Percentiles rank a stretch among this genome's conserved stretches.
Conservation (phyloP, 1,140 invertebrate genomes). For the Drosophila lowei region DNA sequence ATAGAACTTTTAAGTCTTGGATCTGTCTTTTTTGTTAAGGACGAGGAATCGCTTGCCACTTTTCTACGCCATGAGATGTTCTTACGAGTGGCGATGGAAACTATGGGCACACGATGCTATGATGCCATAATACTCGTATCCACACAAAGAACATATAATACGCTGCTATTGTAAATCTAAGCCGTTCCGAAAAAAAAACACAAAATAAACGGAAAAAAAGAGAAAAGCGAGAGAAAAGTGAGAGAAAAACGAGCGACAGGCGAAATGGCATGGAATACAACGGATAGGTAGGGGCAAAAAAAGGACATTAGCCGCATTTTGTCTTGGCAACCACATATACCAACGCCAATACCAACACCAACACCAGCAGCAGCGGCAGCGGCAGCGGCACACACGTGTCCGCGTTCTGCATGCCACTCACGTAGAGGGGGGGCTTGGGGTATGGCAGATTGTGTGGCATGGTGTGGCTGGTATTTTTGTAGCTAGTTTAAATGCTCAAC, state of each 20-base stretch:
- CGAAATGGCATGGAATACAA: slow-evolving; percentile 15
- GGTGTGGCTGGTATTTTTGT: slow-evolving; percentile 72
- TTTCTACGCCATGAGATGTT: too few species aligned
- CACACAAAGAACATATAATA: too few species aligned
- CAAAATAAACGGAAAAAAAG: too few species aligned
- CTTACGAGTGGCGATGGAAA: too few species aligned
- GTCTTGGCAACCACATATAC: slow-evolving; percentile 63
- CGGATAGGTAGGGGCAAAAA: slow-evolving; percentile 4
- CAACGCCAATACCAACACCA: slow-evolving; percentile 20
- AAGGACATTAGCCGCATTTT: slow-evolving; percentile 80
- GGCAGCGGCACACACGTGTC: slow-evolving; percentile 47
- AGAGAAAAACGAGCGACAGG: neutral
- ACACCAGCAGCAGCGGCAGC: slow-evolving; percentile 15
- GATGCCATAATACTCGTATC: too few species aligned
- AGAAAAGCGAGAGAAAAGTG: slow-evolving; percentile 2
- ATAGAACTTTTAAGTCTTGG: too few species aligned
- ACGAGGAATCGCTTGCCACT: too few species aligned
- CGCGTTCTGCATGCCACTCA: slow-evolving; percentile 57
- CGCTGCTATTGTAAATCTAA: too few species aligned
- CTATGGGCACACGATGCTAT: too few species aligned
- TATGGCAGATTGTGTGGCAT: slow-evolving; percentile 14
- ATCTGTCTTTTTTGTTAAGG: too few species aligned
- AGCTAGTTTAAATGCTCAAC: slow-evolving; percentile 81
- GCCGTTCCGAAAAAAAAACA: too few species aligned
- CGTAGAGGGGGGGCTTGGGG: slow-evolving; percentile 16